Base-by-base conservation (phyloP, 2,888 invertebrate genomes). In the Biston stratarius region DNA sequence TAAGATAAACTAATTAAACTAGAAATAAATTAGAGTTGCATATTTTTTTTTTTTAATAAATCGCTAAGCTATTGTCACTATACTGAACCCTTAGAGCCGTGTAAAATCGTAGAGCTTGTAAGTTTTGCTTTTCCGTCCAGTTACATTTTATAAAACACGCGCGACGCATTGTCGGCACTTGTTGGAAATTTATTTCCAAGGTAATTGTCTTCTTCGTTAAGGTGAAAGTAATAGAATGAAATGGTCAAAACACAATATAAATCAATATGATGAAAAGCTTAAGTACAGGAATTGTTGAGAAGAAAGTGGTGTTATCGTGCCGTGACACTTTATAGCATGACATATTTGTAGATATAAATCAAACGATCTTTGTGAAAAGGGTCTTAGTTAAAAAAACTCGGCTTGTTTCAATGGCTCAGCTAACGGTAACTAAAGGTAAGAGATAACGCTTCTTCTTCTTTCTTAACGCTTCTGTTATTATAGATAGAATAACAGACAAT, bases 1-100 rank as follows among this genome's bases (percentile, higher is more conserved):
- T 24, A 24, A 24, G 24, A 24, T 2, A 24, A 24, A 24, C 24
- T 24, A 2, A 24, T 24, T 3, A 24, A 24, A 24, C 24, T 2
- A 24, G 24, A 24, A 24, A 24, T 24, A 24, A 24, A 24, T 2
- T 24, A 24, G 3, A 2, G 24, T 24, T 3, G 24, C 24, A 24
- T n/a, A n/a, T n/a, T n/a, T n/a, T n/a, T n/a, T n/a, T n/a, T 5
- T 33, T 9, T 5, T 0, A 5, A 24, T 33, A 7, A 42, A 24
- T 44, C 40, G 55, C 55, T 10, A 24, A 40, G 55, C 55, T 42
- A 33, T 40, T 33, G 11, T 40, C 11, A 10, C 12, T 55, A 33
- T 11, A 33, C 9, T 12, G 7, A 55, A 55, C 14, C 81, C 73
- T 86, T 88, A 90, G 85, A 76, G 73, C 76, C 84, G 79, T 85